Evolutionary conservation across 2,888 invertebrate species (phyloP), one percentile per base, ranked within the genome.

Genomic region (Flexamia atlantica): DNA sequence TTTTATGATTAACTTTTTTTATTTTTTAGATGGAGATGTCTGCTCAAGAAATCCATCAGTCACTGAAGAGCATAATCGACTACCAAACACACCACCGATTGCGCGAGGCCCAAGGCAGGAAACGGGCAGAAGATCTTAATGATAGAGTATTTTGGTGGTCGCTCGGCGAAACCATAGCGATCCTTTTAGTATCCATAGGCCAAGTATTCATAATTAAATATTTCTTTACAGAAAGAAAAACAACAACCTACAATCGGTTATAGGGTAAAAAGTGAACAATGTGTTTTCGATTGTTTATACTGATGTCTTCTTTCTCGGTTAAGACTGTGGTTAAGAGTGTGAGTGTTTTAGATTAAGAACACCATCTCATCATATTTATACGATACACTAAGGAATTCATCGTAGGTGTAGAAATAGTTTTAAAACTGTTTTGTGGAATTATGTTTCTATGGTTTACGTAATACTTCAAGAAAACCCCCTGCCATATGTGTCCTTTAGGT

Each of bases 1-100:
- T 17, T 46, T 46, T 46, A 7, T 46, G 14, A 46, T 46, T 17
- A 12, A 12, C 17, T 46, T 60, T 23, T 23, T 14, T 36, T 36
- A 14, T 76, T 46, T 76, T 79, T 1, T 90, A 98, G 97, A 95
- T 99, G 95, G 99, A 99, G 91, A 93, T 97, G 7, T 97, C 97
- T 12, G 95, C 97, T 5, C 95, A 96, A 89, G 95, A 95, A 90
- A 95, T 98, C 86, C 98, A 99, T 90, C 97, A 97, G 89, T 95
- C 96, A 85, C 91, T 99, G 79, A 97, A 96, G 88, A 94, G 93
- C 86, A 96, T 99, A 83, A 92, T 98, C 86, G 99, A 99, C 90
- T 97, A 96, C 89, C 99, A 99, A 92, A 99, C 99, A 4, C 99
- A 99, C 91, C 99, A 99, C 91, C 93, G 98, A 85, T 91, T 99